Percentiles rank a stretch among this genome's conserved stretches.
Evolutionary conservation across 2,797 vertebrate species (phyloP).

Genomic region (Phataginus tetradactyla): DNA sequence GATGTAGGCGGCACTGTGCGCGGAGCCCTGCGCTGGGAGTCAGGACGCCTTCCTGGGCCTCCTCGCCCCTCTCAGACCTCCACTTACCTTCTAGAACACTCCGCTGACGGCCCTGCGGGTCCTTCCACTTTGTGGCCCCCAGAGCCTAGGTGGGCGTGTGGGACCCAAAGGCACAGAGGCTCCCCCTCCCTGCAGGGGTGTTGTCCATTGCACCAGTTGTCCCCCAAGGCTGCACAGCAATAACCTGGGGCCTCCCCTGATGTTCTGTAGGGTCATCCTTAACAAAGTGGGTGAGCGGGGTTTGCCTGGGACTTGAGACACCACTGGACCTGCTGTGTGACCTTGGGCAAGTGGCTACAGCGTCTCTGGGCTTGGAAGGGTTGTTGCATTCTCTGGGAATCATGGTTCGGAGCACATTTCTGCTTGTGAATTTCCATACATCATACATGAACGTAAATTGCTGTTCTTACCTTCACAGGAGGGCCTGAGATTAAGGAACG

Average conservation of each 20-base stretch:
- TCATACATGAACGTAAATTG: fast-evolving
- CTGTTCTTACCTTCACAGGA: background rate
- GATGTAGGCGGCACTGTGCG: background rate
- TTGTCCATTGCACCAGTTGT: fast-evolving
- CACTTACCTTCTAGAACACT: background rate
- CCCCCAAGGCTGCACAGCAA: background rate
- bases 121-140: background rate
- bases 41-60: no score
- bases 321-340: background rate
- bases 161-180: background rate
- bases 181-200: background rate
- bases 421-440: fast-evolving
- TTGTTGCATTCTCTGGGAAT: fast-evolving
- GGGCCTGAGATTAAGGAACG: background rate
- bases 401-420: background rate
- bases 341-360: background rate
- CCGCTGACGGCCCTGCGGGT: fast-evolving
- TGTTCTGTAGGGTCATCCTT: background rate
- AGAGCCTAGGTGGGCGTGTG: fast-evolving
- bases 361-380: background rate
- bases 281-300: fast-evolving
- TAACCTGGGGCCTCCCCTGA: background rate
- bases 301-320: no score
- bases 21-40: background rate
- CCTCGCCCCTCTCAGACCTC: fast-evolving